phyloP scores from a whole-genome alignment of 2,888 invertebrate genomes.

The Pollenia angustigena region DNA sequence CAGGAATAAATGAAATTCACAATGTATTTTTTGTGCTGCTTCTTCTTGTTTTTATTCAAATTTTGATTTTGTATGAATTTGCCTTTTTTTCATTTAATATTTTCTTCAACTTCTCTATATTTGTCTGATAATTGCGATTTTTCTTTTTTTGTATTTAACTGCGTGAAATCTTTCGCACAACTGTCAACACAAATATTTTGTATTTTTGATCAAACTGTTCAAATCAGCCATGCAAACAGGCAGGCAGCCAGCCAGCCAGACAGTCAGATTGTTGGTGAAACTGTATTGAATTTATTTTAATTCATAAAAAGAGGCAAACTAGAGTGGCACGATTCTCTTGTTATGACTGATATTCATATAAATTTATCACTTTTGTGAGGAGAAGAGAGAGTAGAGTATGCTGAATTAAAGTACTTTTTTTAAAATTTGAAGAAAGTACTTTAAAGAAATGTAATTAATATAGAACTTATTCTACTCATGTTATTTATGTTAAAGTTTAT shows the following conservation, averaged over 20 bases:
- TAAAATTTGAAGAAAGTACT: background rate
- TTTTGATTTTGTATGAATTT: conserved; percentile 37
- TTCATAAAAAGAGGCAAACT: conserved; percentile 9
- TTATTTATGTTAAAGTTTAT: too few relatives aligned
- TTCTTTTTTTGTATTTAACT: conserved; percentile 53
- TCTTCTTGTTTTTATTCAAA: conserved; percentile 11
- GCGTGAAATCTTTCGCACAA: conserved; percentile 71
- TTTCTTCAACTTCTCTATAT: background rate
- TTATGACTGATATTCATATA: background rate
- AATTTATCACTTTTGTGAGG: too few relatives aligned
- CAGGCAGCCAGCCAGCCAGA: background rate
- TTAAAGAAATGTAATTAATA: background rate
- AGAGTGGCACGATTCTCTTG: background rate
- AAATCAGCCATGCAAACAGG: conserved; percentile 6
- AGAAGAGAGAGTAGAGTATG: too few relatives aligned
- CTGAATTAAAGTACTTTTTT: background rate
- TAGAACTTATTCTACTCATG: too few relatives aligned
- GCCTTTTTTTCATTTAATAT: conserved; percentile 8
- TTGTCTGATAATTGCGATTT: conserved; percentile 56
- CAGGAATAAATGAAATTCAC: conserved; percentile 48
- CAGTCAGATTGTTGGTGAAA: background rate
- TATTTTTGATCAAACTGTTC: conserved; percentile 49
- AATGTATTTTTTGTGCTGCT: conserved; percentile 33
- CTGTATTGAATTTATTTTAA: conserved; percentile 24
- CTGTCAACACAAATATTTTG: conserved; percentile 63